Evolutionary conservation across 2,888 invertebrate genomes (phyloP), one percentile per base, ranked within the genome.

Genomic region (Eudasyphora cyanicolor): DNA sequence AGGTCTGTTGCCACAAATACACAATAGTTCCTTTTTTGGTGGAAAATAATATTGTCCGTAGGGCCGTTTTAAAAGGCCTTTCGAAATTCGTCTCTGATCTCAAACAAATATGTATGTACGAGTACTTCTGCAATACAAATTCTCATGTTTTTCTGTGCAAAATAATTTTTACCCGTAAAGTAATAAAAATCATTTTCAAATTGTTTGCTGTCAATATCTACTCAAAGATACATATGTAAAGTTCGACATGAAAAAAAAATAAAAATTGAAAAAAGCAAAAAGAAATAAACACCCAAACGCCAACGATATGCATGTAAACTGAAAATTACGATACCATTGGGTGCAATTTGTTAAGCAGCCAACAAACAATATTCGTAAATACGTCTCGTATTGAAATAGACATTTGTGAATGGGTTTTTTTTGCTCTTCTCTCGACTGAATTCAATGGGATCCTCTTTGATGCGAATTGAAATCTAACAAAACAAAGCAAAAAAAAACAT

Each of bases 251-350:
- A 42, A 21, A 67, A 1, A 64, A 35, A 38, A 0, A 21, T 0
- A n/a, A n/a, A n/a, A n/a, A n/a, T n/a, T n/a, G n/a, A n/a, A n/a
- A 21, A 62, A 14, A 10, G 12, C 14, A 27, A 2, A 42, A 67
- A 42, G 17, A 60, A 27, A 60, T n/a, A 60, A 29, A 60, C 3
- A 29, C 19, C 7, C 19, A 62, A 62, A 62, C 24, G 24, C 12
- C 35, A 27, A 12, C 4, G 21, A 67, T 24, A 42, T 73, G 24
- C 42, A 45, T 73, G 24, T 54, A 45, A 64, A 78, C 51, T 71
- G 29, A 74, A 76, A 60, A 69, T 64, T 49, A 62, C 71, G 75
- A 76, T 75, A 76, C 79, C 76, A 62, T 12, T 69, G 79, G 82
- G 76, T 76, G 24, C 73, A 73, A 74, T 82, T 73, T 70, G 67